Conservation (phyloP, 2,888 invertebrate genomes). For the Plebejus anna region DNA sequence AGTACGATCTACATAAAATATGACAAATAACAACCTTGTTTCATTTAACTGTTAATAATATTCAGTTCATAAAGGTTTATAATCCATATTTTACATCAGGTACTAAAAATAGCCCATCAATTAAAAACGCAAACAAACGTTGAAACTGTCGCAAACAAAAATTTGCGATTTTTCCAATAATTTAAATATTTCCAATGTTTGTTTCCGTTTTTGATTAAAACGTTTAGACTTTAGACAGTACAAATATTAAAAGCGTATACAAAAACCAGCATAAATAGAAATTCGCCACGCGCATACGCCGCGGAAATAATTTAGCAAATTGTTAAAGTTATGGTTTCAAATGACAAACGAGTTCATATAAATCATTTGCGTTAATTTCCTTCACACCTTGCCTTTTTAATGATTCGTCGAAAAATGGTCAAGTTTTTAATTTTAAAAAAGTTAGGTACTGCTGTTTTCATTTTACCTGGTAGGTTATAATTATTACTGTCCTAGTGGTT, state of each 20-base stretch:
- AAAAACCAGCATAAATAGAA: slow-evolving; percentile 22
- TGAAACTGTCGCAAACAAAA: not conserved
- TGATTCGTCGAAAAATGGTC: not conserved
- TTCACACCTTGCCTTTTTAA: not conserved
- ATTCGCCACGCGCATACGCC: slow-evolving; percentile 60
- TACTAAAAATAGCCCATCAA: not conserved
- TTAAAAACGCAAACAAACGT: not conserved
- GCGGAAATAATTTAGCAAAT: slow-evolving; percentile 6
- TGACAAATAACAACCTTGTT: not conserved
- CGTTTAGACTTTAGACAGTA: not conserved
- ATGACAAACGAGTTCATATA: not conserved
- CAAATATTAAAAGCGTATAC: not conserved
- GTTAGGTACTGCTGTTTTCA: too few relatives aligned
- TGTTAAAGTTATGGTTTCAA: slow-evolving; percentile 8
- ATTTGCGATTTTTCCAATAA: not conserved
- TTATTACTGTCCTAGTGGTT: too few relatives aligned
- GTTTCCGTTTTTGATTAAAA: not conserved
- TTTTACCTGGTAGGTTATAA: too few relatives aligned
- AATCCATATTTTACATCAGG: not conserved
- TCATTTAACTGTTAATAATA: not conserved
- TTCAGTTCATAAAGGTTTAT: not conserved
- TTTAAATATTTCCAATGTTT: not conserved
- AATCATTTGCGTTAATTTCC: slow-evolving; percentile 4
- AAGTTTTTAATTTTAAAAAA: not conserved
- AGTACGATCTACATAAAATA: not conserved